Evolutionary conservation across 2,797 vertebrate species (phyloP), one percentile per base, ranked within the genome.

Genomic region (Etheostoma nigrum): DNA sequence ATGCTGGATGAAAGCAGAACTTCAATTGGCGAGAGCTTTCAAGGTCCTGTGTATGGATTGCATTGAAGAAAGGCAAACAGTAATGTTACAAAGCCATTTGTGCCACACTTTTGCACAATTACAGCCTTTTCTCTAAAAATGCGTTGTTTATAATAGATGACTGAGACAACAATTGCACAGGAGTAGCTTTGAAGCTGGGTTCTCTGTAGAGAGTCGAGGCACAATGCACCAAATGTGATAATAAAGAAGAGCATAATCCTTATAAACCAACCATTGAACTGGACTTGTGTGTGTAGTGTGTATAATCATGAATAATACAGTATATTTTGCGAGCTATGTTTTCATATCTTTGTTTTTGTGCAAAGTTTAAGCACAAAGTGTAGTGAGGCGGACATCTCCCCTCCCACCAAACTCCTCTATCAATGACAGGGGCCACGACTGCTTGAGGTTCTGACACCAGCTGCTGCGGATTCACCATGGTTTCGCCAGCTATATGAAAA

Each of bases 1-100:
- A 93, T 92, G 91, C 84, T 67, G 92, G 91, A 93, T 95, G 91
- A 95, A 95, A 95, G 93, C 90, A 81, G 78, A 93, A 90, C 89
- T 94, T 92, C 91, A 95, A 90, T 93, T 93, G 92, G 86, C 36
- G 79, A 88, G 90, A 86, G 92, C 92, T 94, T 95, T 94, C 91
- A 94, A 83, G 74, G 84, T 86, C 74, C 79, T 85, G 87, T 81
- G 84, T 90, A 79, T 83, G 89, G 77, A 84, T 74, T 81, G 85
- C 85, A 84, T 82, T 80, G 90, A 92, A 94, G 92, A 93, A 93
- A 93, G 90, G 86, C 86, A 72, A 91, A 91, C 91, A 87, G 91
- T 94, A 93, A 93, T 93, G 91, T 92, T 89, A 90, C 88, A 91
- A 93, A 94, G 90, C 93, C 89, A 93, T 93, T 92, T 93, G 81